A percentile compares a stretch with the other conserved stretches of the same genome.
These are phyloP conservation scores for Pogonomyrmex californicus DNA, from an alignment of 1,140 invertebrate species.

Conservation along the genomic window DNA sequence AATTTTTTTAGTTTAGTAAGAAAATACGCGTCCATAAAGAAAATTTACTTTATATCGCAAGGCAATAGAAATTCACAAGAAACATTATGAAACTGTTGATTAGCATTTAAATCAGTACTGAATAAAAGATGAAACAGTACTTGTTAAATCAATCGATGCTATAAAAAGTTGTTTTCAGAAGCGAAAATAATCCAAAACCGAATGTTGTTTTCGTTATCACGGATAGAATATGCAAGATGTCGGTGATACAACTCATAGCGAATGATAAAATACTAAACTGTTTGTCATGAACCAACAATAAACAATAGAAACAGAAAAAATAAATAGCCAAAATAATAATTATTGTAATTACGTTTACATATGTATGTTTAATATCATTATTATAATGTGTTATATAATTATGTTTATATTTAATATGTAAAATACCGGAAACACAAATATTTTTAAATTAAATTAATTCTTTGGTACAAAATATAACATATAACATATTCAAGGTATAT, in stretches of 20 bases:
- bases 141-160: constrained; percentile 88
- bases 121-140: constrained; percentile 88
- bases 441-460: too few species aligned
- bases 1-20: background rate
- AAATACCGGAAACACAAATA: too few species aligned
- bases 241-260: constrained; percentile 91
- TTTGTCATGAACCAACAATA: constrained; percentile 92
- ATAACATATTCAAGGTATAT: too few species aligned
- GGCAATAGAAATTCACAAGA: constrained; percentile 73
- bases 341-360: too few species aligned
- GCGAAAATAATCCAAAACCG: constrained; percentile 90
- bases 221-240: constrained; percentile 91
- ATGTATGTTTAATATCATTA: too few species aligned
- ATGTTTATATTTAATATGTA: too few species aligned
- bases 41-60: constrained; percentile 75
- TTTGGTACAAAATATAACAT: too few species aligned
- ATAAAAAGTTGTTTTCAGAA: constrained; percentile 90
- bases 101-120: too few species aligned
- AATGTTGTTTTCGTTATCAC: constrained; percentile 91
- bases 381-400: too few species aligned
- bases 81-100: constrained; percentile 75
- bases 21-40: background rate
- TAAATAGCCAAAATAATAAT: too few species aligned
- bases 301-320: too few species aligned
- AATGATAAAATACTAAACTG: constrained; percentile 91